Conservation (phyloP, 2,797 vertebrate species). For the Rhinella marina region DNA sequence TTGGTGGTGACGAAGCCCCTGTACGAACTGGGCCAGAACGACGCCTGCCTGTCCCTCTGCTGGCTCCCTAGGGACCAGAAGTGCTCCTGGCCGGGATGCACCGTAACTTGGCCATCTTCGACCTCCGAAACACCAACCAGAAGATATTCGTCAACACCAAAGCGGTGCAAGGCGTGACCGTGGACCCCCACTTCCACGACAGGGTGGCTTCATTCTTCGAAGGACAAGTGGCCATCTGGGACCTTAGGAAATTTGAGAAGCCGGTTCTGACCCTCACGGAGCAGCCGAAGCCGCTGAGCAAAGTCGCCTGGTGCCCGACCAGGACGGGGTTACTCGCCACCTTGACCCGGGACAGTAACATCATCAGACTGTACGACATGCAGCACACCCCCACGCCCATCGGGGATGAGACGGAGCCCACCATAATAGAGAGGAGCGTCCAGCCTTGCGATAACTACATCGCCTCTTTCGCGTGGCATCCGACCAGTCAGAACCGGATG, state of each 20-base stretch:
- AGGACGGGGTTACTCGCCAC: conserved; percentile 93
- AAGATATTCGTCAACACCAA: conserved; percentile 99
- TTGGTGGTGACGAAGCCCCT: conserved; percentile 92
- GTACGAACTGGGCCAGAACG: conserved; percentile 95
- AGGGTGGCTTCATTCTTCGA: conserved; percentile 97
- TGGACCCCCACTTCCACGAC: conserved; percentile 94
- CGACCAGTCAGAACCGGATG: conserved; percentile 96
- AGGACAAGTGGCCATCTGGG: conserved; percentile 98
- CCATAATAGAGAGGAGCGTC: conserved; percentile 97
- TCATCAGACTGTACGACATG: conserved; percentile 97
- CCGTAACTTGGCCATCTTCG: conserved; percentile 94
- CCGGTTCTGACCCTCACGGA: conserved; percentile 94
- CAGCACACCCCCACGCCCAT: conserved; percentile 95
- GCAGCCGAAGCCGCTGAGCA: conserved; percentile 93
- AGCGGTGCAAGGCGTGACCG: conserved; percentile 95
- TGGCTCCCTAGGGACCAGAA: conserved; percentile 97
- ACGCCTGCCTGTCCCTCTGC: conserved; percentile 95
- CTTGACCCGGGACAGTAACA: conserved; percentile 93
- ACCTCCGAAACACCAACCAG: conserved; percentile 95
- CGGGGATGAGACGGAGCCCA: conserved; percentile 96
- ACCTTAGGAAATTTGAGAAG: conserved; percentile 97
- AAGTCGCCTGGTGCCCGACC: conserved; percentile 97
- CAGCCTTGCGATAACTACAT: conserved; percentile 92
- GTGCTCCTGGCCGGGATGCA: conserved; percentile 97
- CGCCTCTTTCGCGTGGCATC: conserved; percentile 97